These are phyloP conservation scores for Apodemus agrarius DNA, from an alignment of 2,797 vertebrate genomes.

Conservation along the genomic window DNA sequence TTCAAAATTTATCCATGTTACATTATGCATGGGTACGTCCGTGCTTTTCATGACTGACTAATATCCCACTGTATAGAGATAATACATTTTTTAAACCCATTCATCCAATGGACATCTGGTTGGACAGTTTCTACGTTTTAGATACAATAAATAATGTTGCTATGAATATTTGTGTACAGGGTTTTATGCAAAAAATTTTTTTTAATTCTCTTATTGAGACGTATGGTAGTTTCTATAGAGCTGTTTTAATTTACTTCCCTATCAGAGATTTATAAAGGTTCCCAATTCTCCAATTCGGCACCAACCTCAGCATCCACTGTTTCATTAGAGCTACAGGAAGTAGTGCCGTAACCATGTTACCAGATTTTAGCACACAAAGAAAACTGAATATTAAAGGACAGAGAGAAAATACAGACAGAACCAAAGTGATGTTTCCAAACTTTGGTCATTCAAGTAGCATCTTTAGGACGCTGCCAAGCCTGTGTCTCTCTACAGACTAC, in stretches of 20 bases:
- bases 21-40: background rate
- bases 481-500: background rate
- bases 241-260: background rate
- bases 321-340: background rate
- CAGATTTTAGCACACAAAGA: background rate
- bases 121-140: background rate
- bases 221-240: background rate
- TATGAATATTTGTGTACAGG: background rate
- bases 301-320: background rate
- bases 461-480: background rate
- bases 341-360: background rate
- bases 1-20: background rate
- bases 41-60: background rate
- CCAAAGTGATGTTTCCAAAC: background rate
- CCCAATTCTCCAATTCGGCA: background rate
- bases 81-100: background rate
- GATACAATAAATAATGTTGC: background rate
- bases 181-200: background rate
- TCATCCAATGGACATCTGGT: background rate
- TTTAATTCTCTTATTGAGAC: conserved; percentile 27
- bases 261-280: background rate
- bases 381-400: conserved; percentile 15
- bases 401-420: background rate
- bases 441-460: background rate
- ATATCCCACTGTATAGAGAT: background rate